phyloP scores from a whole-genome alignment of 2,888 invertebrate species.

The Peribatodes rhomboidaria region DNA sequence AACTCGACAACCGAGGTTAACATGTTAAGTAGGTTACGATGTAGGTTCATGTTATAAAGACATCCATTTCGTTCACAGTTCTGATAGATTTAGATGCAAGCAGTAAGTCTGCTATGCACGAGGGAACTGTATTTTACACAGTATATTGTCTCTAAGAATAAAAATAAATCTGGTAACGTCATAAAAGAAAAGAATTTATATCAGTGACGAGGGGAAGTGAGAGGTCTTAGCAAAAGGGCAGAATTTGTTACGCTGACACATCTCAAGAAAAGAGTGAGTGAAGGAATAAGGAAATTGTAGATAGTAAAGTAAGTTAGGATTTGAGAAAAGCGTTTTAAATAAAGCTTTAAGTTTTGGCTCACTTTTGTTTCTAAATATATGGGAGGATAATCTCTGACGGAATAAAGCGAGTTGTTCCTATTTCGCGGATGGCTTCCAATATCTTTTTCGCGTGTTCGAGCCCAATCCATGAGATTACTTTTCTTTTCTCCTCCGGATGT shows the following conservation, averaged over 20 bases:
- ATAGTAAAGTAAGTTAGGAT: conserved; percentile 37
- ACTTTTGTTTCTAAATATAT: conserved; percentile 59
- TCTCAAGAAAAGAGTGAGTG: conserved; percentile 15
- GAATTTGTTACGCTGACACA: conserved; percentile 35
- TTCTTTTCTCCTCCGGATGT: conserved; percentile 65
- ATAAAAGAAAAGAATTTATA: conserved; percentile 42
- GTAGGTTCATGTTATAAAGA: conserved; percentile 26
- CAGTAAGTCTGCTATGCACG: conserved; percentile 27
- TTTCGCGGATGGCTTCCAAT: conserved; percentile 71
- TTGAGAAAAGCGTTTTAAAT: conserved; percentile 26
- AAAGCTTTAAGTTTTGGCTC: conserved; percentile 28
- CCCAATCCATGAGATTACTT: conserved; percentile 73
- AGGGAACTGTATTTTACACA: conserved; percentile 30
- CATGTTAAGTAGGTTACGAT: conserved; percentile 15
- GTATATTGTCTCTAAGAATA: conserved; percentile 32
- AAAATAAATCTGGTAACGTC: conserved; percentile 40
- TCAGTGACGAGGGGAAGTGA: conserved; percentile 34
- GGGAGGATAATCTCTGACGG: conserved; percentile 62
- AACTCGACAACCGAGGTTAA: not conserved
- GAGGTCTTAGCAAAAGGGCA: conserved; percentile 31
- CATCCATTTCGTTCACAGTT: conserved; percentile 21
- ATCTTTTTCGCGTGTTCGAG: conserved; percentile 74
- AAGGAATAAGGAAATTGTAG: conserved; percentile 40
- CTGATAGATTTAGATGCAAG: conserved; percentile 34
- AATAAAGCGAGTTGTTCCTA: conserved; percentile 66